Evolutionary conservation across 1,140 invertebrate species (phyloP).

Genomic region (Drosophila jambulina): DNA sequence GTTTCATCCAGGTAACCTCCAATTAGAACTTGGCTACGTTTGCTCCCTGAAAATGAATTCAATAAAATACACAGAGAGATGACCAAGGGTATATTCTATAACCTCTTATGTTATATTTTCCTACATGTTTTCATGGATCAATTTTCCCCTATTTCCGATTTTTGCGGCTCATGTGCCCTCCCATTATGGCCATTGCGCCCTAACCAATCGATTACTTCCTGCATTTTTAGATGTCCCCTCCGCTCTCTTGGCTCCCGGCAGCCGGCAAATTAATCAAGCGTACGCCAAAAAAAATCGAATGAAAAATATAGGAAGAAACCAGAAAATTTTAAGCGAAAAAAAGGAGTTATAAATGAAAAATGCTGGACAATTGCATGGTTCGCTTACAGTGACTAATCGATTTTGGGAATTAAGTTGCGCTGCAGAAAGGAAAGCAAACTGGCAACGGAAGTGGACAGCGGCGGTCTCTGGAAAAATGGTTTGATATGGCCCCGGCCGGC

Average conservation of each 20-base stretch:
- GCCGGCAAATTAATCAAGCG: conserved; percentile 58
- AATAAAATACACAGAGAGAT: background rate
- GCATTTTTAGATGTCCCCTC: conserved; percentile 43
- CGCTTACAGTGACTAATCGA: conserved; percentile 79
- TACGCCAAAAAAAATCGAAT: conserved; percentile 36
- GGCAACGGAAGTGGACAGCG: conserved; percentile 10
- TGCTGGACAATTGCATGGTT: conserved; percentile 74
- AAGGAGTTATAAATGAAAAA: conserved; percentile 63
- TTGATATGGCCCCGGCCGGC: conserved; percentile 32
- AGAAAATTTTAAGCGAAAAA: conserved; percentile 34
- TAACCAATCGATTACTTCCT: conserved; percentile 53
- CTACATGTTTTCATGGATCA: background rate
- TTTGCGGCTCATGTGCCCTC: conserved; percentile 10
- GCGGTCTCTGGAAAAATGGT: conserved; percentile 50
- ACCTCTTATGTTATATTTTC: background rate
- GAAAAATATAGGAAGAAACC: conserved; percentile 33
- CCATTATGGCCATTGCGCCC: conserved; percentile 33
- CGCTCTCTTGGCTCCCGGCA: conserved; percentile 12
- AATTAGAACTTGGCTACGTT: background rate
- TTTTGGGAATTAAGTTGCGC: conserved; percentile 69
- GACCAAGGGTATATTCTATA: background rate
- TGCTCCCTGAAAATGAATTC: background rate
- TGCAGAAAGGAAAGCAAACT: conserved; percentile 60
- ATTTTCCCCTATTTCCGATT: background rate
- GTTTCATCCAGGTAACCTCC: background rate